A percentile compares a stretch with the other conserved stretches of the same genome.
Conservation (phyloP, 2,113 vertebrate species). For the Lonchura striata region DNA sequence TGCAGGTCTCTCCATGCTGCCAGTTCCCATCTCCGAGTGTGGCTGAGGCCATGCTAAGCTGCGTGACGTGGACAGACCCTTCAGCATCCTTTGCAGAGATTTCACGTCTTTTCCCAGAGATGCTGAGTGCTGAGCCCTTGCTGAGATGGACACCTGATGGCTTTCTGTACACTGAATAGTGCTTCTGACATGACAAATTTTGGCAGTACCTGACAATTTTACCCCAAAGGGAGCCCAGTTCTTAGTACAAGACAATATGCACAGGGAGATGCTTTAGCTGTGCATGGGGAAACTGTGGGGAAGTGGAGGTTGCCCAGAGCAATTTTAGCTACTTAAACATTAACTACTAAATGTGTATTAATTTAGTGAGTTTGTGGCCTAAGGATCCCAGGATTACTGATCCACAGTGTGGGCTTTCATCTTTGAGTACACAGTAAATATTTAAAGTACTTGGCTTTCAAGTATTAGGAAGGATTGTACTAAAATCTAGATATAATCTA, state of each 20-base stretch:
- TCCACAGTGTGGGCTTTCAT: neutral
- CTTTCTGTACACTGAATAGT: neutral
- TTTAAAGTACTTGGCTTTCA: neutral
- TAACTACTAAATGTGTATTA: neutral
- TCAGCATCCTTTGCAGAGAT: neutral
- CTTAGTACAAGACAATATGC: neutral
- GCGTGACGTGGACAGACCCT: fast-evolving
- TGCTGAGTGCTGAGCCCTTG: neutral
- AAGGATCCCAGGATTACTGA: neutral
- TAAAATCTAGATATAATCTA: neutral
- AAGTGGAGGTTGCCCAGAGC: neutral
- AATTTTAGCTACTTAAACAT: neutral
- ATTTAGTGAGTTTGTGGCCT: neutral
- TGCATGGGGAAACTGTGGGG: neutral
- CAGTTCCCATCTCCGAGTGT: neutral
- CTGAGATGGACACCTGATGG: neutral
- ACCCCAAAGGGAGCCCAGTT: neutral
- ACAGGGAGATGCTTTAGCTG: neutral
- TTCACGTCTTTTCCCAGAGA: neutral
- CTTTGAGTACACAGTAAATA: neutral
- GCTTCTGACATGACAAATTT: neutral
- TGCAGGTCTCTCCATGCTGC: too few species aligned
- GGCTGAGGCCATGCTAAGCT: fast-evolving
- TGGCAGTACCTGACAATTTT: neutral
- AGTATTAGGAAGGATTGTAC: neutral